Evolutionary conservation across 1,140 invertebrate genomes (phyloP).

Genomic region (Penaeus chinensis): DNA sequence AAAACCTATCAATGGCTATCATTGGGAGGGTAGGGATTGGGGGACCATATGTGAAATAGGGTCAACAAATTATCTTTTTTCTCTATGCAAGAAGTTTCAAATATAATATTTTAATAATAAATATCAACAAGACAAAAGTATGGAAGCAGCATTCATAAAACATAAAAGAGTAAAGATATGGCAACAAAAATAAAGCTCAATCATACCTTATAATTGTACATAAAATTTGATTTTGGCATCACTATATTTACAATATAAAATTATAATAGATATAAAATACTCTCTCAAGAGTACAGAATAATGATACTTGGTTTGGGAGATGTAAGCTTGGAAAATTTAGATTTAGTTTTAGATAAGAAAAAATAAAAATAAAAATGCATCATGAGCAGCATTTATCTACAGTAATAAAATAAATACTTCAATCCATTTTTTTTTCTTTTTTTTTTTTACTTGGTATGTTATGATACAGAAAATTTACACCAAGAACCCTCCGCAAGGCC

Average conservation of each 20-base stretch:
- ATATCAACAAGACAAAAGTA: constrained; percentile 5
- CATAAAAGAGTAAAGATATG: constrained; percentile 51
- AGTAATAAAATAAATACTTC: too few relatives aligned
- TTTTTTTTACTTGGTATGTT: too few relatives aligned
- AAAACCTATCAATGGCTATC: too few relatives aligned
- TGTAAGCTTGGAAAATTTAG: too few relatives aligned
- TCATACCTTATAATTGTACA: constrained; percentile 54
- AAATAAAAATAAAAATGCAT: too few relatives aligned
- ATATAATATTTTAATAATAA: not conserved
- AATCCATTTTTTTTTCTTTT: too few relatives aligned
- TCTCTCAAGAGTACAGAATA: constrained; percentile 16
- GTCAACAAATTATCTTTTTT: not conserved
- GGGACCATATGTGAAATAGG: not conserved
- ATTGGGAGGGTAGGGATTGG: too few relatives aligned
- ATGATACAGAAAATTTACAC: too few relatives aligned
- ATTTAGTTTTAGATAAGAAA: too few relatives aligned
- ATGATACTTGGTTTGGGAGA: not conserved
- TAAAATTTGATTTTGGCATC: constrained; percentile 60
- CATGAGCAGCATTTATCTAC: too few relatives aligned
- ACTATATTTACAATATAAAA: constrained; percentile 44
- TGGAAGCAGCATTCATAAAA: constrained; percentile 37
- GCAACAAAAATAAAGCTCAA: constrained; percentile 59
- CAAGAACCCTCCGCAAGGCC: too few relatives aligned
- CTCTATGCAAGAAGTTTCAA: not conserved
- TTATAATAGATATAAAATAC: not conserved